Conservation (phyloP, 2,888 invertebrate species). For the Leucozona laternaria region DNA sequence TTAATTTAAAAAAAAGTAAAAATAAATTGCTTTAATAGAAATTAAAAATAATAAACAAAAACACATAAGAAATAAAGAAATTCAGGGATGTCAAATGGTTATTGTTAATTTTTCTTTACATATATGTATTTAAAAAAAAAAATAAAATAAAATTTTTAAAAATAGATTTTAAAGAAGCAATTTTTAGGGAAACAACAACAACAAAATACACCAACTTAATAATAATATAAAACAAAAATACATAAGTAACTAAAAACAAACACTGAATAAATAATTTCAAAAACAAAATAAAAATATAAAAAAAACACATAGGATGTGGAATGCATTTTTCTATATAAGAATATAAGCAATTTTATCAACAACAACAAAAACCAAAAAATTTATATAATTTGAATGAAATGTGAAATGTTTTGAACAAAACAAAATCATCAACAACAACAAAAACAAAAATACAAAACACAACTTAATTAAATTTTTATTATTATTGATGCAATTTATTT, state of each 20-base stretch:
- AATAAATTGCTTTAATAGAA: conserved; percentile 41
- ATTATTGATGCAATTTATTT: conserved; percentile 72
- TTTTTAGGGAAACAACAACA: conserved; percentile 72
- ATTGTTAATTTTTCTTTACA: conserved; percentile 50
- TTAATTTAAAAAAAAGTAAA: conserved; percentile 21
- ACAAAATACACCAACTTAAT: conserved; percentile 63
- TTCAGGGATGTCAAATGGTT: conserved; percentile 64
- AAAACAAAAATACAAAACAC: conserved; percentile 20
- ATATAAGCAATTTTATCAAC: conserved; percentile 51
- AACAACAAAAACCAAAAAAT: conserved; percentile 49
- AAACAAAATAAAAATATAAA: conserved; percentile 27
- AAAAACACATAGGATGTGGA: conserved; percentile 61
- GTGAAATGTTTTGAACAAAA: conserved; percentile 30
- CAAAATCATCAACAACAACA: conserved; percentile 23
- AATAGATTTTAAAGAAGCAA: conserved; percentile 70
- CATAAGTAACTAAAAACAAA: neutral
- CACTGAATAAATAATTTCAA: conserved; percentile 24
- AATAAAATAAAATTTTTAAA: conserved; percentile 41
- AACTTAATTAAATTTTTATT: conserved; percentile 42
- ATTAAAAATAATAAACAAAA: conserved; percentile 21
- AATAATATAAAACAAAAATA: neutral
- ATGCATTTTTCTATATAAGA: conserved; percentile 63
- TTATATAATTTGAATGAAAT: conserved; percentile 35
- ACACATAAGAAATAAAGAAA: conserved; percentile 42
- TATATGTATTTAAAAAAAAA: neutral